Evolutionary conservation across 2,888 invertebrate genomes (phyloP), one percentile per base, ranked within the genome.

Genomic region (Chymomyza fuscimana): DNA sequence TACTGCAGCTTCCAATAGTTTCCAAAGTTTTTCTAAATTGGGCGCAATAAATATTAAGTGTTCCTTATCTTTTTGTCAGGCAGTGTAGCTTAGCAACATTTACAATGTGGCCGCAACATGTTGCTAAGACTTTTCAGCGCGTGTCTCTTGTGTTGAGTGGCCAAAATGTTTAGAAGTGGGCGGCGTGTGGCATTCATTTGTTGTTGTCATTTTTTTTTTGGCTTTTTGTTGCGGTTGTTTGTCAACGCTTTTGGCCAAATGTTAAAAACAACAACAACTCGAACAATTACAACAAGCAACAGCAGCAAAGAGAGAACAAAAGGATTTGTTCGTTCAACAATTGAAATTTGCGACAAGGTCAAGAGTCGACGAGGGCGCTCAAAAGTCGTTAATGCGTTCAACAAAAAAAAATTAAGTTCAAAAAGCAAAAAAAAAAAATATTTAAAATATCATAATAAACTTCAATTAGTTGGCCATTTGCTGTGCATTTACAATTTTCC

Each of bases 401-500:
- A 54, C 7, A 16, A 9, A 5, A 9, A 9, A 54, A 46, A 12
- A 54, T 15, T 46, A 46, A 12, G 32, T 32, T 32, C 32, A 2
- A 32, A 54, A 22, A 6, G 7, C 16, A 4, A 54, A 46, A 46
- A 12, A 46, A 46, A 12, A 46, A 46, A 46, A 46, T 46, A 12
- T 12, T 46, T 12, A 46, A 46, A 16, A 68, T 54, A 16, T 54
- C 54, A 70, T 70, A 80, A 79, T 76, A 56, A 69, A 72, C 67
- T 66, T 74, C 50, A 79, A 83, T 86, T 83, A 72, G 74, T 74
- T 78, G 64, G 66, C 72, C 70, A 81, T 79, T 82, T 81, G 71
- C 71, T 67, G 32, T 56, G 81, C 78, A 40, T 40, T 40, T 40
- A 40, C 40, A 86, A 86, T 82, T 82, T 86, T 78, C 73, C 79